phyloP scores from a whole-genome alignment of 2,113 vertebrate genomes.

The Mormyrus lacerda region DNA sequence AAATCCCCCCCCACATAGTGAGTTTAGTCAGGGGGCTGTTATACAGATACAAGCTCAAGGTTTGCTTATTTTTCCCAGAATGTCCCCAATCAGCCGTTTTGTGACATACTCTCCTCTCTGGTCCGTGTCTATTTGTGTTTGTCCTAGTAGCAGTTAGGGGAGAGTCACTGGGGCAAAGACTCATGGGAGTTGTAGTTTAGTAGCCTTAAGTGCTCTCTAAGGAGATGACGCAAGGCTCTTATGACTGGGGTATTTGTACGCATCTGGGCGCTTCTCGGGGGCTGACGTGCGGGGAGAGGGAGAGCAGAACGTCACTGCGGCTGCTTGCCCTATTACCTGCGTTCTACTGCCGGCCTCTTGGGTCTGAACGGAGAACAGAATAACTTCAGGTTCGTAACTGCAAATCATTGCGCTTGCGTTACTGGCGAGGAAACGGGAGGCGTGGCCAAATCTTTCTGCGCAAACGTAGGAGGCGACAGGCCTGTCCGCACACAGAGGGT shows the following conservation, averaged over 20 bases:
- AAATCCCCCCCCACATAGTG: neutral
- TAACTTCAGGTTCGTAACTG: neutral
- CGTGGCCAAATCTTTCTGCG: neutral
- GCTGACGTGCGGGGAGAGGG: neutral
- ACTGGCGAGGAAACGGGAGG: neutral
- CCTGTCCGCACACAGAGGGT: neutral
- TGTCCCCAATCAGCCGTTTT: neutral
- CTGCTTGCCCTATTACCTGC: neutral
- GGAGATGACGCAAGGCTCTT: slow-evolving; percentile 8
- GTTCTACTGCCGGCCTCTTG: neutral
- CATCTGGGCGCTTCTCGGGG: neutral
- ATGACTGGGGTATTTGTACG: neutral
- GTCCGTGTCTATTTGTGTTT: slow-evolving; percentile 6
- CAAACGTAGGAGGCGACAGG: neutral
- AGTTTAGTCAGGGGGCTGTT: neutral
- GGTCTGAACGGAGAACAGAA: neutral
- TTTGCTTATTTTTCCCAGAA: neutral
- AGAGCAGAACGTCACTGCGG: neutral
- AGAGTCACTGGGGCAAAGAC: slow-evolving; percentile 8
- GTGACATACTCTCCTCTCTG: neutral
- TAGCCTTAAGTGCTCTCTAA: neutral
- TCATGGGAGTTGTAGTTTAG: slow-evolving; percentile 20
- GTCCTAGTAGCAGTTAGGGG: slow-evolving; percentile 1
- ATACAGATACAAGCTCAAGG: neutral
- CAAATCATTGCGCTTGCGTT: neutral